These are phyloP conservation scores for Dolomedes plantarius DNA, from an alignment of 2,888 invertebrate species.

Conservation along the genomic window DNA sequence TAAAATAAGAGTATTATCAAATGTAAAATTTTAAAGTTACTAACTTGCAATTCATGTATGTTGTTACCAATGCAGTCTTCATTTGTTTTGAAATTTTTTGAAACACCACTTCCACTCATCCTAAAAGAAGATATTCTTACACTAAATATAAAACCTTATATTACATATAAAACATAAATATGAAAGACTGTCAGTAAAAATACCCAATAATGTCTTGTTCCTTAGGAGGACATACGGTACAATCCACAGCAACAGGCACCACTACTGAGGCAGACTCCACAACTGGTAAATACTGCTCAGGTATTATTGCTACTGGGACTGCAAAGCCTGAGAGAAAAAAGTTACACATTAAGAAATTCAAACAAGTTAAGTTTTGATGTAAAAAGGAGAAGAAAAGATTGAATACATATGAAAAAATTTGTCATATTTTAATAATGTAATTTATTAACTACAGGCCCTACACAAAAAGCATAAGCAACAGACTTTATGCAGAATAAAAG, in stretches of 20 bases:
- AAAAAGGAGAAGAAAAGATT: not conserved
- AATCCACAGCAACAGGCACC: conserved; percentile 61
- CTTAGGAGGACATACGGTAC: conserved; percentile 41
- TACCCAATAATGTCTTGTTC: conserved; percentile 30
- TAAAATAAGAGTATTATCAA: too few species aligned
- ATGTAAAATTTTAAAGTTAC: too few species aligned
- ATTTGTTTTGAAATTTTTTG: conserved; percentile 22
- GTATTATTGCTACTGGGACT: conserved; percentile 66
- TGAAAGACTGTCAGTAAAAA: too few species aligned
- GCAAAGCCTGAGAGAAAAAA: conserved; percentile 35
- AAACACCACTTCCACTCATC: not conserved
- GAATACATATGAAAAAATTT: not conserved
- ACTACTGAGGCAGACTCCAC: conserved; percentile 60
- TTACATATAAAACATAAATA: too few species aligned
- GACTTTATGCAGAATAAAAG: too few species aligned
- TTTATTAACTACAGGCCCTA: too few species aligned
- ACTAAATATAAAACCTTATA: too few species aligned
- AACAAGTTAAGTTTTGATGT: too few species aligned
- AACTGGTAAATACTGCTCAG: conserved; percentile 63
- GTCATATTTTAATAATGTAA: too few species aligned
- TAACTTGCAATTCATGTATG: conserved; percentile 28
- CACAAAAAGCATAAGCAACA: too few species aligned
- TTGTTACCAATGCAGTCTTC: conserved; percentile 25
- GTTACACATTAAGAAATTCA: too few species aligned
- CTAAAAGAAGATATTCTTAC: conserved; percentile 18